Percentiles rank a stretch among this genome's conserved stretches.
phyloP scores from a whole-genome alignment of 2,113 vertebrate species.

The Leptocoma aspasia region DNA sequence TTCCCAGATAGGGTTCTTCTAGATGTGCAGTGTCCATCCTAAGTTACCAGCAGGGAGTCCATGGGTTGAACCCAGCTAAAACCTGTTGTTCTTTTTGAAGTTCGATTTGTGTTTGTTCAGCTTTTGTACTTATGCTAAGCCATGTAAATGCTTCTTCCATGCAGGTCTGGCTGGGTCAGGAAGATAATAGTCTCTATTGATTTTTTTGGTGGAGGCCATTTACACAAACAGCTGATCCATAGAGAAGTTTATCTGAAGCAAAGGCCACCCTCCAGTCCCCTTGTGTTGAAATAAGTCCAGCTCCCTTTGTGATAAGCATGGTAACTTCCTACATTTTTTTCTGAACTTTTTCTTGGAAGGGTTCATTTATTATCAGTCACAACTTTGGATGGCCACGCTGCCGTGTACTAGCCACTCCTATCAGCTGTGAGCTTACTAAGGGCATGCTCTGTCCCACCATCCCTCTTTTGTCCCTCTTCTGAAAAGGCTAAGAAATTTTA shows the following conservation, averaged over 20 bases:
- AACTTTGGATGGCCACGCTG: neutral
- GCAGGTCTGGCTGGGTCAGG: neutral
- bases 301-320: neutral
- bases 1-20: neutral
- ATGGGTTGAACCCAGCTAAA: neutral
- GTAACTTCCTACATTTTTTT: neutral
- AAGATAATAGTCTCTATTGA: neutral
- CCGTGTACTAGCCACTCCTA: rapidly evolving
- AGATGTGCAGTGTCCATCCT: neutral
- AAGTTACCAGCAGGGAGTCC: rapidly evolving
- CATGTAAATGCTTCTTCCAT: neutral
- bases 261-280: neutral
- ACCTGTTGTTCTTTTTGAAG: neutral
- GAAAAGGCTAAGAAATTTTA: neutral
- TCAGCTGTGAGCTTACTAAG: neutral
- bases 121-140: neutral
- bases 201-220: neutral
- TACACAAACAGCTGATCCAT: neutral
- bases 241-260: neutral
- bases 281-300: neutral
- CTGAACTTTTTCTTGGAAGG: neutral
- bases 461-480: no score
- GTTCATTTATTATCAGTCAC: neutral
- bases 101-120: neutral
- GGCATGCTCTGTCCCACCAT: rapidly evolving